Base-by-base conservation (phyloP, 2,888 invertebrate species). In the Agrilus cyanescens region DNA sequence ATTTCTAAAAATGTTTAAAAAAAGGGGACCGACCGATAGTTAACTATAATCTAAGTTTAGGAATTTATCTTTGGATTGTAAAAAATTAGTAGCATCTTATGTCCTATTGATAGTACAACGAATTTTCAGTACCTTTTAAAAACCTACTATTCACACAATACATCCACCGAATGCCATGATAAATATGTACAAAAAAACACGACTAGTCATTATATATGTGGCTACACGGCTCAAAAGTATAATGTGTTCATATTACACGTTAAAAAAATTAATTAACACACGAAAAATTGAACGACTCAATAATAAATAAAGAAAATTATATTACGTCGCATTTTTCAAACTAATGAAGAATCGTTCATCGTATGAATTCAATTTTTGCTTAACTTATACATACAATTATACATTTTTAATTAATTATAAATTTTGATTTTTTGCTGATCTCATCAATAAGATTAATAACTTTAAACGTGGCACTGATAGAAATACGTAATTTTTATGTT, bases 51-150 rank as follows among this genome's bases (percentile, higher is more conserved):
- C 49, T 41, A 43, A 45, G 36, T 39, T 44, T 48, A 51, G 53
- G 53, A 55, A 53, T 56, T 56, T 58, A 61, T 65, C 65, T 65
- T 66, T 65, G 65, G 65, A 61, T 64, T 62, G 63, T 65, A 65
- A 60, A 65, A 66, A 65, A 66, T 58, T 56, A 59, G 59, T 57
- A 25, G 25, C 25, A 54, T 57, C 55, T 56, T 56, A 58, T 50
- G 48, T 53, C 53, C 50, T 49, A 50, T 53, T 57, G 58, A 51
- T 52, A 54, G 49, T 55, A 55, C 49, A 49, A 25, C 25, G 41
- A 45, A 31, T 51, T 50, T 49, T 44, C 44, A 49, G 50, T 53
- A 51, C 46, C 44, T 45, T 48, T 48, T 45, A 38, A 44, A 41
- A 45, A 46, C 50, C 53, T 52, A 52, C 52, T 49, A 52, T 53